Base-by-base conservation (phyloP, 2,797 vertebrate species). In the Pelobates cultripes region DNA sequence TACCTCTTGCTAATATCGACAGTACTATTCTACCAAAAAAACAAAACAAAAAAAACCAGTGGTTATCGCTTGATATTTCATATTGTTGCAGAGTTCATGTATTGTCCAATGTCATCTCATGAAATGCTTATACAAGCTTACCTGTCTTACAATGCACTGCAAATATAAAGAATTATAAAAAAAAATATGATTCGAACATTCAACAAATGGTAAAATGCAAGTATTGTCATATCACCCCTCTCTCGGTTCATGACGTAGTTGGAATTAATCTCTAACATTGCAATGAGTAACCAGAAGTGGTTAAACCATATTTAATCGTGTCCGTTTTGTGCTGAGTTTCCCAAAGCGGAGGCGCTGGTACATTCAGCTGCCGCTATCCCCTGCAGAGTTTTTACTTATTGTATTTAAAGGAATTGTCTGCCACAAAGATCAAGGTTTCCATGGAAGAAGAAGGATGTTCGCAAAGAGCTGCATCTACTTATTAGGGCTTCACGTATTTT, bases 401-500 rank as follows among this genome's bases (percentile, higher is more conserved):
- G 57, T 64, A 51, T 61, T 75, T 43, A 45, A 44, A 75, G 43
- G 57, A 63, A n/a, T 57, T 57, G 55, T 75, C 45, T 67, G 43
- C 44, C 60, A 78, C 55, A 0, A 17, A 89, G 90, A 92, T 92
- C 89, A 92, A 92, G 92, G 90, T 88, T 86, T 81, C 66, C 79
- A 79, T 81, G 47, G 47, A 28, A 10, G 53, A 41, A 60, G 87
- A 77, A 78, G 71, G 70, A 88, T 14, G 61, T 40, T 28, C 7
- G 61, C n/a, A 86, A 84, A 86, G 88, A 85, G 84, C 80, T 83
- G 85, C 69, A 83, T 86, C 87, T 87, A 43, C 86, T 90, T 91
- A 88, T 90, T 89, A 91, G 90, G 87, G 90, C 87, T 90, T 90
- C 87, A 0, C 77, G 89, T 89, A 91, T 93, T 89, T 90, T 88